Evolutionary conservation across 2,888 invertebrate genomes (phyloP).

Genomic region (Campoletis raptor): DNA sequence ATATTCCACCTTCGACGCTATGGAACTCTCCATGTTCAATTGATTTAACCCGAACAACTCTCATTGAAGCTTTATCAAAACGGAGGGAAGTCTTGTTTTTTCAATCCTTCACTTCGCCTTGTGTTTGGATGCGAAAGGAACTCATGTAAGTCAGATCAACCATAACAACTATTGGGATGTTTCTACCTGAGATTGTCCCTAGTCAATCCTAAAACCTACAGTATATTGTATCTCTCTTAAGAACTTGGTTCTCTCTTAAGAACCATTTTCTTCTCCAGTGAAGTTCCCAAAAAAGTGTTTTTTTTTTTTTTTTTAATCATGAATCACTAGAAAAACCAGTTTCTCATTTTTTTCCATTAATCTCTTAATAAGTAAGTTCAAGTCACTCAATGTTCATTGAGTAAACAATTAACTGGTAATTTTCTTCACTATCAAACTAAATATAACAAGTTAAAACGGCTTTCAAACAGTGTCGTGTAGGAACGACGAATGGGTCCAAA

Average conservation of each 20-base stretch:
- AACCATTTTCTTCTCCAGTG: background rate
- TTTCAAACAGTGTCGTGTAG: background rate
- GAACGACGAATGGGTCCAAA: conserved; percentile 39
- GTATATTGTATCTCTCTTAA: background rate
- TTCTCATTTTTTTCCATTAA: background rate
- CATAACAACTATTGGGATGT: background rate
- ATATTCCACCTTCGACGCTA: background rate
- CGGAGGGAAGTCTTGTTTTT: background rate
- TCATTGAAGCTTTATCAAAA: background rate
- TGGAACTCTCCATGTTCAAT: background rate
- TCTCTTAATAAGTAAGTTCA: background rate
- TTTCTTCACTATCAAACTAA: background rate
- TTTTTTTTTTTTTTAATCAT: background rate
- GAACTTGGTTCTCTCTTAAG: background rate
- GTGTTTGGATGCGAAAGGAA: background rate
- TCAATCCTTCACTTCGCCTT: background rate
- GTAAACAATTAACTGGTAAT: background rate
- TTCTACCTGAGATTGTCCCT: background rate
- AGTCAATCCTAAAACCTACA: background rate
- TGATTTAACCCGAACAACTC: background rate
- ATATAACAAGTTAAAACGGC: background rate
- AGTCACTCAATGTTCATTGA: background rate
- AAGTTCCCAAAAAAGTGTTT: background rate
- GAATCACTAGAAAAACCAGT: background rate
- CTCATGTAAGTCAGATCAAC: background rate